phyloP scores from a whole-genome alignment of 2,888 invertebrate species.

The Heliconius sara region DNA sequence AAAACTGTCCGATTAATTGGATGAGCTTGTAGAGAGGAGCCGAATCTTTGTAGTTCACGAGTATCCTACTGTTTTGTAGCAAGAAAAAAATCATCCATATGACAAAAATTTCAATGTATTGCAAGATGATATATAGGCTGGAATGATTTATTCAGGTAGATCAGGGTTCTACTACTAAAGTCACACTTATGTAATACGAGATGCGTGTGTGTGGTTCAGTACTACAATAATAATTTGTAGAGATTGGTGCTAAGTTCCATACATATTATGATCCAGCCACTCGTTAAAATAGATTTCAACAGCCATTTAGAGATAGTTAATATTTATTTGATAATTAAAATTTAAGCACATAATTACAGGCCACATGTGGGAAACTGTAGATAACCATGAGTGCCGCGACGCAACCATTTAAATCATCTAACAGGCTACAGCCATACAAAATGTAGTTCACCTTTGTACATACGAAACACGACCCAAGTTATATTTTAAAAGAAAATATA shows the following conservation, averaged over 20 bases:
- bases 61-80: background rate
- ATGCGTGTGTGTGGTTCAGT: background rate
- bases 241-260: background rate
- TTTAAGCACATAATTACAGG: conserved; percentile 21
- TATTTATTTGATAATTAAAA: conserved; percentile 45
- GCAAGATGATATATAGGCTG: background rate
- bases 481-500: background rate
- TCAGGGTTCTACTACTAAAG: too few relatives aligned
- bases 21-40: conserved; percentile 3
- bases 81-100: background rate
- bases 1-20: conserved; percentile 32
- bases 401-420: background rate
- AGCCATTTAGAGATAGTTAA: conserved; percentile 32
- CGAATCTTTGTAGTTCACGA: background rate
- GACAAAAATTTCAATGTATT: background rate
- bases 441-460: background rate
- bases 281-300: conserved; percentile 30
- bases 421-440: background rate
- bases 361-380: conserved; percentile 27
- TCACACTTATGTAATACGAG: background rate
- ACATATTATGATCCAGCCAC: conserved; percentile 22
- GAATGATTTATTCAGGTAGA: too few relatives aligned
- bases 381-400: background rate
- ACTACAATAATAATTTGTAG: background rate
- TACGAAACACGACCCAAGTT: too few relatives aligned